phyloP scores from a whole-genome alignment of 2,888 invertebrate species.

The Nineta flava region DNA sequence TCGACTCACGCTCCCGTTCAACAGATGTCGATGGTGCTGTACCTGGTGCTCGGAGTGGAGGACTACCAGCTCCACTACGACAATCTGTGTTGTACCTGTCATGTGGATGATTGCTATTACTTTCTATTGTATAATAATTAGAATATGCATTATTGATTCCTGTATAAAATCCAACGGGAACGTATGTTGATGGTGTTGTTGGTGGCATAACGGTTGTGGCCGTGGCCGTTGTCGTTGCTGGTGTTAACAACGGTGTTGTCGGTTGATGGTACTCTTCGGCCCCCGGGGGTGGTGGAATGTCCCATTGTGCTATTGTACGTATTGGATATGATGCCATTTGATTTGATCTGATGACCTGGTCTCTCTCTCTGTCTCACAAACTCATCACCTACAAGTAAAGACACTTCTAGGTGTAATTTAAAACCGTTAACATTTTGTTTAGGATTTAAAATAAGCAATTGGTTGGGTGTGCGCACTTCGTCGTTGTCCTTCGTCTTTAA shows the following conservation, averaged over 20 bases:
- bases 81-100: background rate
- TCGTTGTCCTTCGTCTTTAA: background rate
- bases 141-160: background rate
- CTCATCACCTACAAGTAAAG: constrained; percentile 29
- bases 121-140: constrained; percentile 1
- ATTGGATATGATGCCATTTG: background rate
- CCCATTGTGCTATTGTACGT: constrained; percentile 16
- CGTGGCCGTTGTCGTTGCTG: background rate
- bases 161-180: background rate
- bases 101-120: background rate
- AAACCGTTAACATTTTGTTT: background rate
- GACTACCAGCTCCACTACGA: constrained; percentile 3
- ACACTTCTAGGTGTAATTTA: constrained; percentile 30
- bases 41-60: no score
- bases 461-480: no score
- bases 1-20: no score
- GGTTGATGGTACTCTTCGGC: constrained; percentile 17
- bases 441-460: background rate
- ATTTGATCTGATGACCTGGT: background rate
- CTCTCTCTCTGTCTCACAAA: background rate
- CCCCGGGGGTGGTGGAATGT: constrained; percentile 28
- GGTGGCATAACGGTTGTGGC: background rate
- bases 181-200: background rate
- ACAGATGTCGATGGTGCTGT: no score
- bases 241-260: background rate